These are phyloP conservation scores for Schmidtea mediterranea DNA, from an alignment of 1,140 invertebrate species.

Conservation along the genomic window DNA sequence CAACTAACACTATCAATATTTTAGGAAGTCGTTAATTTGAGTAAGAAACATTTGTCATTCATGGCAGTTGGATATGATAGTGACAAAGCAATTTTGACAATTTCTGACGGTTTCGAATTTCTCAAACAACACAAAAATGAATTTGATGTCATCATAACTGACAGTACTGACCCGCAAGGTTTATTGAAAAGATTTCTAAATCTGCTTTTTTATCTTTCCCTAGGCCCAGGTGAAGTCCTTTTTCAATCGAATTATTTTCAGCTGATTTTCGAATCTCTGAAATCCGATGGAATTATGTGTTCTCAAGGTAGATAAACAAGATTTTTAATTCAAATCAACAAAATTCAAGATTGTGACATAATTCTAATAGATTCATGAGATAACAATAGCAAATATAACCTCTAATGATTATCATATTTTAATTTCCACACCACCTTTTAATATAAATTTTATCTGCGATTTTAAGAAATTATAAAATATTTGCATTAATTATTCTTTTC, in stretches of 20 bases:
- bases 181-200: slow-evolving; percentile 34
- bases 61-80: slow-evolving; percentile 59
- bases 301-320: slow-evolving; percentile 31
- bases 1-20: too few species aligned
- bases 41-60: slow-evolving; percentile 58
- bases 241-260: slow-evolving; percentile 59
- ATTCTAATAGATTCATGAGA: too few species aligned
- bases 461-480: too few species aligned
- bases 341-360: too few species aligned
- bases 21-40: slow-evolving; percentile 54
- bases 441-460: too few species aligned
- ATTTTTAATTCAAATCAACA: neutral
- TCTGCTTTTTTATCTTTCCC: too few species aligned
- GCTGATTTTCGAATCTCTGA: slow-evolving; percentile 51
- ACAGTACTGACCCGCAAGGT: slow-evolving; percentile 77
- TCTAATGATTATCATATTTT: too few species aligned
- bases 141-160: slow-evolving; percentile 92
- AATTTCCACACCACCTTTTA: too few species aligned
- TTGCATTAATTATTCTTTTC: too few species aligned
- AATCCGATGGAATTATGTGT: slow-evolving; percentile 59
- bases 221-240: slow-evolving; percentile 32
- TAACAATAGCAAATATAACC: too few species aligned
- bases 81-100: slow-evolving; percentile 50
- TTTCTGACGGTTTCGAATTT: slow-evolving; percentile 80
- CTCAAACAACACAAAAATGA: slow-evolving; percentile 53